Base-by-base conservation (phyloP, 2,113 vertebrate genomes). In the Pachypanchax playfairii region DNA sequence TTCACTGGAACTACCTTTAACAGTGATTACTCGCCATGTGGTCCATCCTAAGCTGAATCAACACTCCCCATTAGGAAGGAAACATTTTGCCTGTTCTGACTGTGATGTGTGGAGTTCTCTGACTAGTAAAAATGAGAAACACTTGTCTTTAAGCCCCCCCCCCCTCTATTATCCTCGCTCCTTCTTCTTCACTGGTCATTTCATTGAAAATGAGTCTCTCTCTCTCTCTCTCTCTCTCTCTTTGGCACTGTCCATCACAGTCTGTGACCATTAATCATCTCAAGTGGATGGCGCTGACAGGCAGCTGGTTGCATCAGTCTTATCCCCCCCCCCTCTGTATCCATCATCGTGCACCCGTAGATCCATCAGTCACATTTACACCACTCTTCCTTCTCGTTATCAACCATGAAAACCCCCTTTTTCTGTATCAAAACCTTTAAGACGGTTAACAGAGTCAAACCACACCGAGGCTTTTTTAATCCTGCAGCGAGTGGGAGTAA, bases 231-330 rank as follows among this genome's bases (percentile, higher is more conserved):
- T 59, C 68, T 77, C 79, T 80, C 79, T 77, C 80, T 80, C 75
- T 83, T 70, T 78, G 69, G 36, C 74, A 80, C 85, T 70, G 85
- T 87, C 86, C 81, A 84, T 90, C 89, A 85, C 56, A 82, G 75
- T 48, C 78, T 72, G 47, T 13, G 51, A 66, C 71, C 88, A 87
- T 88, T 90, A 88, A 91, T 90, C 89, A 90, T 84, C 72, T 68
- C 71, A 84, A 87, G 88, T 86, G 76, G 84, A 83, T 80, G 77
- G 75, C 65, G 72, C 75, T 87, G 87, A 89, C 85, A 86, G 82
- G 75, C 87, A 84, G 84, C 85, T 85, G 82, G 83, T 83, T 75
- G 83, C 75, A 83, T 88, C 79, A 77, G 75, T 85, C 75, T 63
- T 77, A 70, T 65, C 79, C 78, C 69, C 57, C 54, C 50, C 38